Evolutionary conservation across 2,797 vertebrate species (phyloP), one percentile per base, ranked within the genome.

Genomic region (Dryobates pubescens): DNA sequence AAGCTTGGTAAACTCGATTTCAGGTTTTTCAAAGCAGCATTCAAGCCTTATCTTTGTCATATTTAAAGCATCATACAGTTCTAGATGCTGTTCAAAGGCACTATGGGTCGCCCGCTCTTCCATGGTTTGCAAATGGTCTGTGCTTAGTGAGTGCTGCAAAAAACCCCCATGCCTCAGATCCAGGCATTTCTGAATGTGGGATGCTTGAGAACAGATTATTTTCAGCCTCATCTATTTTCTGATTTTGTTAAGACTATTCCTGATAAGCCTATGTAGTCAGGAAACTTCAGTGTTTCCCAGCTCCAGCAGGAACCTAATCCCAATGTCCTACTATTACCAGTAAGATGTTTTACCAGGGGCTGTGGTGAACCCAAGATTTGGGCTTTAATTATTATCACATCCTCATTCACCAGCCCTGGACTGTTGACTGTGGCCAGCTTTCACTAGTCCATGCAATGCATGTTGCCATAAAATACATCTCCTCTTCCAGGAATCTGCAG

Each of bases 161-260:
- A 47, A 47, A 38, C 1, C 15, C 45, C 41, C 0, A 6, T 70
- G 89, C 76, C 76, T 89, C 92, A 89, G 90, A 87, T 90, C 18
- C 83, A 90, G 81, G 45, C 90, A 49, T 92, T 80, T 86, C 84
- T 90, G 69, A 75, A 85, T n/a, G 88, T 95, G 84, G 70, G 86
- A 93, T 92, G 90, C 51, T 95, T 57, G 69, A 90, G 90, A 96
- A 94, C 79, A 87, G 76, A 72, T 72, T 90, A 87, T 95, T 96
- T 96, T 95, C 84, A 92, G 92, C 84, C 69, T 92, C 75, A 13
- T 88, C 90, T 90, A n/a, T 87, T 81, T 83, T 75, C 76, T 93
- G 86, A 64, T 65, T 89, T 85, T 77, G 59, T 58, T 54, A 87
- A 85, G 65, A 61, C 68, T 59, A 38, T 92, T 91, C 47, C 77